Evolutionary conservation across 1,140 invertebrate genomes (phyloP).

Genomic region (Cyphomyrmex costatus): DNA sequence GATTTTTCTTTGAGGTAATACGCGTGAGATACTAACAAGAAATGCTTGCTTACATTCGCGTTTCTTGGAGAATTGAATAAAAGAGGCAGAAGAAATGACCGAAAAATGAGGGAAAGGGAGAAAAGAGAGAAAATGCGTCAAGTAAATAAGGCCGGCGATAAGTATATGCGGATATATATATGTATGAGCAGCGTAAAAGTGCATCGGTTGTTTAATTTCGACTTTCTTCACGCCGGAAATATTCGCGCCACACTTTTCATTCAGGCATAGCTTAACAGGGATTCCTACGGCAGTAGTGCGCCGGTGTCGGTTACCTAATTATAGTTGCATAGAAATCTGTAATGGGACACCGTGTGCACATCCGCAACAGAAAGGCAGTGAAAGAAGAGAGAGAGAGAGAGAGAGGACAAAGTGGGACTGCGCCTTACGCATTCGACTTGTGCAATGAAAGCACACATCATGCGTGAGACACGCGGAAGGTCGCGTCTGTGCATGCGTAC

Average conservation of each 20-base stretch:
- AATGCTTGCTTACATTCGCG: background rate
- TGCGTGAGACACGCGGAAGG: conserved; percentile 67
- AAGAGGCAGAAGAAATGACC: background rate
- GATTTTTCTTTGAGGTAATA: background rate
- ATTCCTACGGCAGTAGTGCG: conserved; percentile 64
- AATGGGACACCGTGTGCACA: conserved; percentile 70
- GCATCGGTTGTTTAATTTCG: conserved; percentile 73
- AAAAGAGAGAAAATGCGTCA: too few species aligned
- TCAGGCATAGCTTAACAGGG: conserved; percentile 72
- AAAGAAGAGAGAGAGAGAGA: background rate
- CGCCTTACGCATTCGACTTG: conserved; percentile 66
- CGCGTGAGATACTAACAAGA: background rate
- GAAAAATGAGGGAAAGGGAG: background rate
- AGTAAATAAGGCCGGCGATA: conserved; percentile 22
- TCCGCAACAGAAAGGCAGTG: conserved; percentile 17
- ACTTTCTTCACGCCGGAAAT: conserved; percentile 74
- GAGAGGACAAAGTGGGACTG: conserved; percentile 8
- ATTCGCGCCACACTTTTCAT: conserved; percentile 71
- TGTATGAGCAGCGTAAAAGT: conserved; percentile 64
- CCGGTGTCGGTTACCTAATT: conserved; percentile 76
- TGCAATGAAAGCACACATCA: conserved; percentile 62
- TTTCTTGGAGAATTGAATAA: background rate
- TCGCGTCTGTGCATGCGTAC: conserved; percentile 18
- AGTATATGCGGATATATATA: conserved; percentile 9
- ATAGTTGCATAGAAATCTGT: conserved; percentile 79